Evolutionary conservation across 2,797 vertebrate genomes (phyloP).

Genomic region (Dendrocincla tyrannina): DNA sequence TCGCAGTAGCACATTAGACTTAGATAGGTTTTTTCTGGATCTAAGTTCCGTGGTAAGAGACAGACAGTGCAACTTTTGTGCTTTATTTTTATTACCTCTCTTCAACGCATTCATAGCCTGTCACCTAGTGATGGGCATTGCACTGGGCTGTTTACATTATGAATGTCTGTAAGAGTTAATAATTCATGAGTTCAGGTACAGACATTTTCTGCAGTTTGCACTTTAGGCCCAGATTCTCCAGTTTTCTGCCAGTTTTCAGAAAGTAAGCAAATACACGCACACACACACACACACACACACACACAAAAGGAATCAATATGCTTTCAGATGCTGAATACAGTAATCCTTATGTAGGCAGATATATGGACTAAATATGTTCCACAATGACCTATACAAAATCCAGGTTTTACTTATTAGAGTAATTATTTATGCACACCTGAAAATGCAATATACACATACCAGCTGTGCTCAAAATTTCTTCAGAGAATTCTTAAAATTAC

Average conservation of each 20-base stretch:
- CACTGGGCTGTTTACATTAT: neutral
- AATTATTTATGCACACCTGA: neutral
- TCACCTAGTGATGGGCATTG: neutral
- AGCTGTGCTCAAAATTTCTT: neutral
- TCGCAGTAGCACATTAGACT: neutral
- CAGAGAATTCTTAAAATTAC: neutral
- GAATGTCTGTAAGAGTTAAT: neutral
- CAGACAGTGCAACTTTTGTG: neutral
- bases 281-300: no score
- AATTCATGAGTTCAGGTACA: neutral
- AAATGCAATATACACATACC: neutral
- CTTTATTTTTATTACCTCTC: neutral
- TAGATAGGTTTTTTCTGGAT: neutral
- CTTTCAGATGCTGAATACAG: neutral
- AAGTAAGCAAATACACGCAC: rapidly evolving
- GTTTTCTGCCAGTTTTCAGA: neutral
- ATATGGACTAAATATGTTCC: neutral
- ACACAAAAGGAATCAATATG: neutral
- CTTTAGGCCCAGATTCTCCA: neutral
- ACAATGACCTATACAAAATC: neutral
- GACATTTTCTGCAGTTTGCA: neutral
- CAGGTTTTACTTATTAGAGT: neutral
- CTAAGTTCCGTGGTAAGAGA: neutral
- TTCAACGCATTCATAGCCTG: neutral
- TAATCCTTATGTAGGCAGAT: neutral